Evolutionary conservation across 2,113 vertebrate genomes (phyloP).

Genomic region (Hippocampus mohnikei): DNA sequence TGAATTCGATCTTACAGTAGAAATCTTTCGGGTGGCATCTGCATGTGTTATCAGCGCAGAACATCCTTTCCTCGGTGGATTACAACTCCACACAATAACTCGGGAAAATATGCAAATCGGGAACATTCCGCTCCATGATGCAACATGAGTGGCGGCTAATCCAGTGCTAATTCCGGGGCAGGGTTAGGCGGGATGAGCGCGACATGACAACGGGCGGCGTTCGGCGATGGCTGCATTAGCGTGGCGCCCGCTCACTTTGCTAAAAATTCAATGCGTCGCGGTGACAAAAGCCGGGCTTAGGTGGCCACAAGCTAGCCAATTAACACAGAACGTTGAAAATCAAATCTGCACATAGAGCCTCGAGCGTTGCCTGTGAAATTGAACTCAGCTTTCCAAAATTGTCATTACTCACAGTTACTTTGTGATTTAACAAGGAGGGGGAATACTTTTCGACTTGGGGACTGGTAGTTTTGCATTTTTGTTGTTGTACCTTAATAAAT

Average conservation of each 20-base stretch:
- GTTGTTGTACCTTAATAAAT: too few species aligned
- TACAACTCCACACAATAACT: slow-evolving; percentile 24
- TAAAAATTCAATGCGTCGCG: not conserved
- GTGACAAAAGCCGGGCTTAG: not conserved
- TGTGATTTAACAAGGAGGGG: too few species aligned
- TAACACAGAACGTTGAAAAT: not conserved
- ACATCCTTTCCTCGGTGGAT: slow-evolving; percentile 7
- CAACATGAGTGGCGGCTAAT: slow-evolving; percentile 33
- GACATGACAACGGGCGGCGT: slow-evolving; percentile 15
- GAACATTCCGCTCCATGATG: slow-evolving; percentile 28
- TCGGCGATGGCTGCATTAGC: slow-evolving; percentile 3
- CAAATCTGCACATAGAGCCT: too few species aligned
- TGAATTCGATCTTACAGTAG: not conserved
- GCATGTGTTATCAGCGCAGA: not conserved
- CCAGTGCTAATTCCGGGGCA: slow-evolving; percentile 41
- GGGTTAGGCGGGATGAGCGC: slow-evolving; percentile 25
- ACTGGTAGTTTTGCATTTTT: too few species aligned
- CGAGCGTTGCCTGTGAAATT: too few species aligned
- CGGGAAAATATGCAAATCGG: slow-evolving; percentile 27
- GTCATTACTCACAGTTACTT: too few species aligned
- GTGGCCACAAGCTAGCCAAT: not conserved
- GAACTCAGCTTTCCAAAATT: too few species aligned
- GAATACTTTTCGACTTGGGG: too few species aligned
- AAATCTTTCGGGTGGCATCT: not conserved
- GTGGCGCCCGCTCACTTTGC: not conserved